Evolutionary conservation across 2,888 invertebrate species (phyloP), one percentile per base, ranked within the genome.

Genomic region (Cataglyphis altisquamis): DNA sequence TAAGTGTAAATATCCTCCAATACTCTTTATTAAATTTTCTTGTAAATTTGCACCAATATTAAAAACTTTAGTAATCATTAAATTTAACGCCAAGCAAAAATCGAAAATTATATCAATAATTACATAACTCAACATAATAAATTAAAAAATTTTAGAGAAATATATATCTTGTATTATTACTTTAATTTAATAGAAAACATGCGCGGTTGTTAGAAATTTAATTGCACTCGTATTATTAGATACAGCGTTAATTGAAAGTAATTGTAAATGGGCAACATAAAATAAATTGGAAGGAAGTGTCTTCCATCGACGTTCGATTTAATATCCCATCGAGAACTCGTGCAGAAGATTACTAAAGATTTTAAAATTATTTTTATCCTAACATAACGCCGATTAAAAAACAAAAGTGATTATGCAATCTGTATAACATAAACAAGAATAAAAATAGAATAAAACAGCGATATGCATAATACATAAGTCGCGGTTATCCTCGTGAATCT

Each of bases 401-500:
- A 74, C 10, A 52, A 5, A 32, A 21, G 1, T 74, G 45, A 72
- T 21, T 57, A 60, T 45, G 6, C 55, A 18, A 66, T 12, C 39
- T 21, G 29, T n/a, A 39, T 45, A 25, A 25, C 18, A 25, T 32
- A n/a, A 67, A 15, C 21, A 15, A 68, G n/a, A n/a, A 10, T 5
- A 41, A 60, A 68, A n/a, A 8, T 32, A 41, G 41, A 32, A 68
- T 6, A 39, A 78, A 41, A 45, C 9, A 45, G 8, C 41, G 41
- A 32, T 9, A 48, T 80, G 45, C 72, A 64, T 80, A 78, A 68
- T 45, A n/a, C 55, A 77, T 77, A 25, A 39, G 15, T 39, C n/a
- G 52, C 6, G 39, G 18, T 8, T 25, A 18, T 70, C 4, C 18
- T 10, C 21, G 78, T 2, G 48, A 18, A 48, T 52, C 29, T 12